Percentiles rank a stretch among this genome's conserved stretches.
Conservation (phyloP, 2,113 vertebrate species). For the Planiliza haematocheilus region DNA sequence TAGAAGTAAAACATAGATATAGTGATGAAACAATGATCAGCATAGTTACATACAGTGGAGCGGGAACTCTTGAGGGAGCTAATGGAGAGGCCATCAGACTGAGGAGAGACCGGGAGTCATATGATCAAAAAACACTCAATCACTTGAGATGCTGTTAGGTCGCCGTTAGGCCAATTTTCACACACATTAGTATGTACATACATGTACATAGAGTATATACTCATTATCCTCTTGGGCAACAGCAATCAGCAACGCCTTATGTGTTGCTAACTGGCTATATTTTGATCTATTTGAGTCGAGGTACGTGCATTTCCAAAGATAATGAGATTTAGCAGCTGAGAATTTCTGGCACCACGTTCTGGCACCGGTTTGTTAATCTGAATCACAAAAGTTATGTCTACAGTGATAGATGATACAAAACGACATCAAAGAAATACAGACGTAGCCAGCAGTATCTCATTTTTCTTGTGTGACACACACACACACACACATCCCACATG, state of each 20-base stretch:
- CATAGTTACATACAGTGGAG: constrained; percentile 84
- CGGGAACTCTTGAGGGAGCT: constrained; percentile 83
- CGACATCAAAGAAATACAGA: background rate
- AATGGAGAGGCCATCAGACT: constrained; percentile 79
- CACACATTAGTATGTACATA: too few relatives aligned
- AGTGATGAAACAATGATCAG: constrained; percentile 10
- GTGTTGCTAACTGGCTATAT: too few relatives aligned
- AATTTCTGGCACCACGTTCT: background rate
- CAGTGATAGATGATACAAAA: background rate
- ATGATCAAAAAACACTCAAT: background rate
- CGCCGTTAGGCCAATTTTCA: background rate
- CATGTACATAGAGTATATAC: too few relatives aligned
- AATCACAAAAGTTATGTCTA: too few relatives aligned
- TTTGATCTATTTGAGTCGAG: too few relatives aligned
- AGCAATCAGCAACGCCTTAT: too few relatives aligned
- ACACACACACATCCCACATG: too few relatives aligned
- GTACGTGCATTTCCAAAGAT: background rate
- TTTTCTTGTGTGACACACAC: background rate
- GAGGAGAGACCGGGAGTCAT: constrained; percentile 65
- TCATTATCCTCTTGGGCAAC: too few relatives aligned
- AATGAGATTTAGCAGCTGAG: background rate
- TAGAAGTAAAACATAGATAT: background rate
- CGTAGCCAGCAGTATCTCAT: background rate
- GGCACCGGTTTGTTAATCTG: background rate
- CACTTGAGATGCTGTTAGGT: background rate